Evolutionary conservation across 2,113 vertebrate genomes (phyloP).

Genomic region (Ciconia boyciana): DNA sequence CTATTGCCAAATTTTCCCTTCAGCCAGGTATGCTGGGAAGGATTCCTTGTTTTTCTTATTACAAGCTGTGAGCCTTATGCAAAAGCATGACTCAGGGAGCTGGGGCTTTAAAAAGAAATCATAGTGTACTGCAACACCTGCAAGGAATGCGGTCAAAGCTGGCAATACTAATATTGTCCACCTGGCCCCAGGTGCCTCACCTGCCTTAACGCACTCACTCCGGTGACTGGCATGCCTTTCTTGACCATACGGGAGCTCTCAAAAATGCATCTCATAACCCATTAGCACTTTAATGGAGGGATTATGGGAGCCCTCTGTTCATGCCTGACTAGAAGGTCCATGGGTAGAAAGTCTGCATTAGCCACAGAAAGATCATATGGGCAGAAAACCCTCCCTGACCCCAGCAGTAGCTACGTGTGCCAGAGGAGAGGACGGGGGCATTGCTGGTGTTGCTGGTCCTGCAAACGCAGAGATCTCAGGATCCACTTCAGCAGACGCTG

Average conservation of each 20-base stretch:
- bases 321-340: neutral
- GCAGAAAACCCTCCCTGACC: neutral
- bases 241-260: neutral
- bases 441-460: neutral
- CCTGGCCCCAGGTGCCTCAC: neutral
- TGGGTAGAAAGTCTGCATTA: neutral
- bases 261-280: neutral
- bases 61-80: neutral
- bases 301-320: neutral
- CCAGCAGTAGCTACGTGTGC: neutral
- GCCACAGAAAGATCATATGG: neutral
- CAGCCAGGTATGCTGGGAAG: neutral
- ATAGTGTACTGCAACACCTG: neutral
- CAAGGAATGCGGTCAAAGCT: rapidly evolving
- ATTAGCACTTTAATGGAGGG: neutral
- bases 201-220: neutral
- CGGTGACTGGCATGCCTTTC: neutral
- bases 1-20: neutral
- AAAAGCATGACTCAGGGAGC: neutral
- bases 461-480: neutral
- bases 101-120: neutral
- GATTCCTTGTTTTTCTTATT: neutral
- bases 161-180: neutral
- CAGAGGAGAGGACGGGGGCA: neutral
- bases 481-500: neutral